Conservation (phyloP, 2,113 vertebrate genomes). For the Paracyprichromis sp. region DNA sequence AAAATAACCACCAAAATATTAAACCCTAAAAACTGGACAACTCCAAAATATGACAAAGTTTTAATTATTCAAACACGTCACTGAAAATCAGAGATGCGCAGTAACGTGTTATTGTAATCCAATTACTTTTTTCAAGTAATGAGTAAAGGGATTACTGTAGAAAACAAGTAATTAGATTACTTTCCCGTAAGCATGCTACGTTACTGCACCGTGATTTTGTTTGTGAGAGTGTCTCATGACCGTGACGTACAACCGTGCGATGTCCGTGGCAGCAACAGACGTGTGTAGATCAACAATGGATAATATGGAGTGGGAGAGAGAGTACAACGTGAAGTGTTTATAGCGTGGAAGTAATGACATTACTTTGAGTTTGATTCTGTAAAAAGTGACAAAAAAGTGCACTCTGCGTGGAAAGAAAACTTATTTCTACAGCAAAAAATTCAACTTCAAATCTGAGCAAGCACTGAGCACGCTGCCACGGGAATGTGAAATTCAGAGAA, state of each 20-base stretch:
- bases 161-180: background rate
- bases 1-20: background rate
- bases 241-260: background rate
- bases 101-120: background rate
- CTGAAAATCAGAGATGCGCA: background rate
- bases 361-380: background rate
- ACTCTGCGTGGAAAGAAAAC: background rate
- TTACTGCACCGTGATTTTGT: background rate
- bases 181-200: accelerated
- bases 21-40: background rate
- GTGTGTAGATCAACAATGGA: background rate
- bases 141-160: background rate
- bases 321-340: background rate
- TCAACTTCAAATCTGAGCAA: background rate
- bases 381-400: background rate
- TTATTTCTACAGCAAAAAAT: background rate
- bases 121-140: background rate
- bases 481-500: background rate
- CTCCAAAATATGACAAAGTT: background rate
- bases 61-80: background rate
- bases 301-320: background rate
- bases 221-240: background rate
- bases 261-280: accelerated
- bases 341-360: background rate
- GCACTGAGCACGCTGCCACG: background rate